Percentiles rank a stretch among this genome's conserved stretches.
Conservation (phyloP, 1,140 invertebrate genomes). For the Ostrea edulis region DNA sequence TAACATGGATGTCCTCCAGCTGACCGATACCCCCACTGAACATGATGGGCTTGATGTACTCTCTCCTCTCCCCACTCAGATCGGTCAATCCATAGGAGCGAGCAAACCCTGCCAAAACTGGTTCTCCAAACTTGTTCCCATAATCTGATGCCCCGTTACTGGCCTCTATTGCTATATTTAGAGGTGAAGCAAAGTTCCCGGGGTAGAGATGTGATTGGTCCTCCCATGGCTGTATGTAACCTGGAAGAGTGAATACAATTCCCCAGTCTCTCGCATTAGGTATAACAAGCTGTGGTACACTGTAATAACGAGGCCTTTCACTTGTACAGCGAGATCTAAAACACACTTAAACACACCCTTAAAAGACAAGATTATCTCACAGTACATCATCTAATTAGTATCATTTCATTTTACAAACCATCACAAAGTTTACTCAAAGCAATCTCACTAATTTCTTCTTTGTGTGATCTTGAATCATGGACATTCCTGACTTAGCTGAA, state of each 20-base stretch:
- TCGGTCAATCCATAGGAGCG: conserved; percentile 92
- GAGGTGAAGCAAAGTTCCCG: conserved; percentile 91
- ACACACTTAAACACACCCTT: too few species aligned
- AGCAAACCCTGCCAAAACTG: conserved; percentile 93
- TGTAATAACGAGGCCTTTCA: too few species aligned
- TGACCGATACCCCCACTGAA: conserved; percentile 97
- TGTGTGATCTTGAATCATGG: too few species aligned
- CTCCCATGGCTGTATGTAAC: conserved; percentile 94
- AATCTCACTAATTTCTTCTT: too few species aligned
- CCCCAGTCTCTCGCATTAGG: not conserved
- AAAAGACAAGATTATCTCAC: too few species aligned
- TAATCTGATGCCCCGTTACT: conserved; percentile 99
- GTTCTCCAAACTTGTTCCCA: conserved; percentile 99
- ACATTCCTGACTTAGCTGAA: too few species aligned
- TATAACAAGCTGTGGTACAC: too few species aligned
- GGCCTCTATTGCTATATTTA: conserved; percentile 91
- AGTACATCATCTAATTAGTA: too few species aligned
- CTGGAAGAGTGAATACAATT: conserved; percentile 72
- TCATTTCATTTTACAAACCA: too few species aligned
- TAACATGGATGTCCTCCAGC: conserved; percentile 89
- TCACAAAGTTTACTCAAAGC: too few species aligned
- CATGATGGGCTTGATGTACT: conserved; percentile 99
- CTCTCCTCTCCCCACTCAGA: conserved; percentile 85
- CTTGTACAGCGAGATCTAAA: too few species aligned
- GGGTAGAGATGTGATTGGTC: conserved; percentile 88